Evolutionary conservation across 2,113 vertebrate genomes (phyloP).

Genomic region (Pterocles burchelli): DNA sequence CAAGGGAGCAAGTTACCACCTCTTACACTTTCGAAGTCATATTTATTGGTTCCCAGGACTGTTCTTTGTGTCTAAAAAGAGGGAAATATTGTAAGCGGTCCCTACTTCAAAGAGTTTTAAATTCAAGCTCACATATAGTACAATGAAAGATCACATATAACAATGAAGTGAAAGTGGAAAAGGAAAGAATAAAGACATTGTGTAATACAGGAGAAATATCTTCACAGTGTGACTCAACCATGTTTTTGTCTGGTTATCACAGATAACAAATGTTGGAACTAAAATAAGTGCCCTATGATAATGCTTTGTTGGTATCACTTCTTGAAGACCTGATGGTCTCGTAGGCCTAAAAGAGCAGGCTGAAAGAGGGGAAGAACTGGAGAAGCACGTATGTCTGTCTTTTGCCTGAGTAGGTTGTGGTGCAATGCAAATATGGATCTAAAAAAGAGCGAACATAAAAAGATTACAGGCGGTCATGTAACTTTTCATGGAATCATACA

Average conservation of each 20-base stretch:
- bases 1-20: neutral
- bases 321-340: neutral
- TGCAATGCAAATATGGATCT: neutral
- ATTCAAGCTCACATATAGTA: neutral
- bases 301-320: neutral
- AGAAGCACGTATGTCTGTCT: neutral
- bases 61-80: neutral
- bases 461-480: neutral
- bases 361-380: neutral
- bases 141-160: neutral
- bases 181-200: neutral
- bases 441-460: neutral
- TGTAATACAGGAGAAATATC: neutral
- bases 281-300: neutral
- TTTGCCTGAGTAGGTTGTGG: neutral
- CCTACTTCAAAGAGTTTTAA: conserved; percentile 1
- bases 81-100: neutral
- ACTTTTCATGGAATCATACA: neutral
- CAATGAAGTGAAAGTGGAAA: conserved; percentile 2
- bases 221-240: neutral
- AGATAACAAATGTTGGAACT: neutral
- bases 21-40: neutral
- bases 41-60: neutral
- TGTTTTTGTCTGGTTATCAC: neutral
- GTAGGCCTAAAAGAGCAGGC: neutral